Conservation (phyloP, 2,888 invertebrate species). For the Caenorhabditis panamensis region DNA sequence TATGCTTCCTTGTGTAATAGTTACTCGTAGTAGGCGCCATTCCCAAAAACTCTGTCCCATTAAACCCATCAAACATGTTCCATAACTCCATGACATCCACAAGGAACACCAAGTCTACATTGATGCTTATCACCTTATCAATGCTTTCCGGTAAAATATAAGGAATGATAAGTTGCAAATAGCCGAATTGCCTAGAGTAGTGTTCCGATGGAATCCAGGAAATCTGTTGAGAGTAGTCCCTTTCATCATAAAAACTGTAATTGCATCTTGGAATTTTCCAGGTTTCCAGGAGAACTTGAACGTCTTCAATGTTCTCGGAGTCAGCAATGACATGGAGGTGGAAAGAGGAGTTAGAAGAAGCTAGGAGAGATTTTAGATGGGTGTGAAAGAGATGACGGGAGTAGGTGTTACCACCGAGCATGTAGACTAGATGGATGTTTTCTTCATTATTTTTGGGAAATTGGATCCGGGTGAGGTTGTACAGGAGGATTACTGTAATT, state of each 20-base stretch:
- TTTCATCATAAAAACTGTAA: not conserved
- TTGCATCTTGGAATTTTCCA: not conserved
- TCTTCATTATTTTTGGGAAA: not conserved
- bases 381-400: not conserved
- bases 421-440: not conserved
- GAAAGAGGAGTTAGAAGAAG: not conserved
- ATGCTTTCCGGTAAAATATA: not conserved
- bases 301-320: not conserved
- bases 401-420: not conserved
- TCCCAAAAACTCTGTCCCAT: not conserved
- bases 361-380: not conserved
- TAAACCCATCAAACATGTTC: not conserved
- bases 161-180: not conserved
- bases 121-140: not conserved
- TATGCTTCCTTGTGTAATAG: too few species aligned
- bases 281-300: not conserved
- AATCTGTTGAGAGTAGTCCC: not conserved
- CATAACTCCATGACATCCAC: not conserved
- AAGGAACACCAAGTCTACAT: not conserved
- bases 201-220: not conserved
- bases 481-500: not conserved
- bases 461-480: not conserved
- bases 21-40: not conserved
- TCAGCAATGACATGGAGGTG: not conserved
- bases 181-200: not conserved